Evolutionary conservation across 2,113 vertebrate genomes (phyloP), one percentile per base, ranked within the genome.

Genomic region (Bothrops jararaca): DNA sequence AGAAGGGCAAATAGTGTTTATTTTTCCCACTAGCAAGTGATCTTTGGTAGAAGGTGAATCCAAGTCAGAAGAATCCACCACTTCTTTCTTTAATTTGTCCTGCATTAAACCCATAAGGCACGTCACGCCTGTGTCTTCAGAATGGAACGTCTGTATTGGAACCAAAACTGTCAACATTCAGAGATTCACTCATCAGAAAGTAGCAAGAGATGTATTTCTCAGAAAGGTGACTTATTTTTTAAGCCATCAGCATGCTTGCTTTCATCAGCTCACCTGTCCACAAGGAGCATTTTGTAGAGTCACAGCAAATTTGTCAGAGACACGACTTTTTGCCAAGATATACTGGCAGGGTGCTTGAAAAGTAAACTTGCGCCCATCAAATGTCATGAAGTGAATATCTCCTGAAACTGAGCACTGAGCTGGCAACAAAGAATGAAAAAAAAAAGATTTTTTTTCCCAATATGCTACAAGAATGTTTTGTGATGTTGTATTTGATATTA

Each of bases 391-490:
- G 95, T 98, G 98, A 96, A 98, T 98, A 92, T 99, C 98, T 3
- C 99, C 99, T 0, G 99, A 99, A 91, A 99, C 98, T 0, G 99
- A 99, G 95, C 99, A 99, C 90, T 99, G 99, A 23, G 98, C 99
- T 99, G 96, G 24, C 13, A 95, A 91, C 88, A 58, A 92, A 0
- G 86, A 52, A 80, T 39, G 13, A 80, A 39, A 23, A 86, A 91
- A 52, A 86, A 1, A 15, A n/a, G 5, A 34, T 69, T 34, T 1
- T 42, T 45, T 0, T 42, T 0, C 11, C n/a, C 1, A 92, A 3
- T 26, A 52, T 0, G 0, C 0, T 50, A 53, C 52, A 86, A 42
- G 18, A 85, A 92, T 45, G 3, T 15, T 39, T 9, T 54, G 4
- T 64, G n/a, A 0, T 0, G 2, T 7, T 9, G 57, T 20, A 4